These are phyloP conservation scores for Campoletis raptor DNA, from an alignment of 2,888 invertebrate species.

Conservation along the genomic window DNA sequence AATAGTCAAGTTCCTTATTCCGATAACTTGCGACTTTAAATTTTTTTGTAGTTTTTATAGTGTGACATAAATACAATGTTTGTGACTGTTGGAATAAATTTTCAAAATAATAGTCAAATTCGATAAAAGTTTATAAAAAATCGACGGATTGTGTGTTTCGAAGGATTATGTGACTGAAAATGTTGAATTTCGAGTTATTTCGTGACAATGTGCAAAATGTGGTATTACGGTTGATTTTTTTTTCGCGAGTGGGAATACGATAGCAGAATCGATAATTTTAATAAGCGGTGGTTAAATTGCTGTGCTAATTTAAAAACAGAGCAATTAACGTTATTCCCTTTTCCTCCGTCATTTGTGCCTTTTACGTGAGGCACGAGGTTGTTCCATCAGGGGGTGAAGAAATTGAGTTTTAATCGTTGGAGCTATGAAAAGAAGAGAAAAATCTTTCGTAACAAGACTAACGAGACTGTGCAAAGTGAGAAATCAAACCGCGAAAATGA, in stretches of 20 bases:
- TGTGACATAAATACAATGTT: not conserved
- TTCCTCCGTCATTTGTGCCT: not conserved
- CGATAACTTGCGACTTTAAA: not conserved
- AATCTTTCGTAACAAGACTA: slow-evolving; percentile 17
- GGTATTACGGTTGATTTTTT: not conserved
- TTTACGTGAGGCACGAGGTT: not conserved
- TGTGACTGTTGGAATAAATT: not conserved
- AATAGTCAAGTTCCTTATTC: not conserved
- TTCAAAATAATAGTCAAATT: not conserved
- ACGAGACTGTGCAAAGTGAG: slow-evolving; percentile 37
- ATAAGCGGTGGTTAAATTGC: not conserved
- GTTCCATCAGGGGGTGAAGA: not conserved
- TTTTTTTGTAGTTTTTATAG: not conserved
- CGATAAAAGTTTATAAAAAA: not conserved
- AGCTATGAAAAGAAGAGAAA: slow-evolving; percentile 46
- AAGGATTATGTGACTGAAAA: slow-evolving; percentile 2
- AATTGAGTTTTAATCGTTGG: slow-evolving; percentile 41
- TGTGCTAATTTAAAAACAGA: not conserved
- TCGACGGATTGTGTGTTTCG: not conserved
- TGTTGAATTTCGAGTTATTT: not conserved
- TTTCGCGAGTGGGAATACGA: not conserved
- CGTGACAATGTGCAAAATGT: not conserved
- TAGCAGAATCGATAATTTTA: not conserved
- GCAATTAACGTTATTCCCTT: slow-evolving; percentile 1
- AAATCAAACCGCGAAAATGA: slow-evolving; percentile 2